Base-by-base conservation (phyloP, 2,113 vertebrate species). In the Ptyas mucosa region DNA sequence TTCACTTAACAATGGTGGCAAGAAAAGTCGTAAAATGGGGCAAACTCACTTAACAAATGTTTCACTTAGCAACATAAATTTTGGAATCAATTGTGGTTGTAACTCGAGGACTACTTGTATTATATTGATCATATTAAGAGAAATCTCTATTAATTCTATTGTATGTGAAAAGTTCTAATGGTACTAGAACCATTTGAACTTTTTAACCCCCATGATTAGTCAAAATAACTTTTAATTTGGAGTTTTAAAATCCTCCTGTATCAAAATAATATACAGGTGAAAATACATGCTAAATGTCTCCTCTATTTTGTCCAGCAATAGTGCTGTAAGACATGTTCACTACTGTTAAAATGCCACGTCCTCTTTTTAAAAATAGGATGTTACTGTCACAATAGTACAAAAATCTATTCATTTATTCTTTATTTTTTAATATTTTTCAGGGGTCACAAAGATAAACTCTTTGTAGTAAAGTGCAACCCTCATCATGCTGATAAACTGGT, bases 381-480 rank as follows among this genome's bases (percentile, higher is more conserved):
- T 43, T 85, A 9, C 39, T 91, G 14, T 29, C 14, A 91, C 12
- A 46, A 3, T 64, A 53, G 23, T 88, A 39, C 15, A 69, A 91
- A 0, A 0, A 87, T 93, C 75, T 75, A 18, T 91, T 49, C 86
- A 92, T 88, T 93, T 46, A 89, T 89, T 12, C 61, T n/a, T 94
- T 94, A 91, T 18, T 0, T 0, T 94, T 0, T 58, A 95, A 18
- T 96, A 89, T 96, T 57, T 96, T 97, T 8, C 97, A 99, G 99
- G 96, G 99, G 99, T 18, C 99, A 99, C 91, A 99, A 98, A 95
- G 99, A 99, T 58, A 99, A 99, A 95, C 98, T 99, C 96, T 99
- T 99, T 91, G 98, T 99, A 95, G 98, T 99, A 95, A 99, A 98
- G 94, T 99, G 98, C 95, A 99, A 99, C 93, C 99, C 99, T 0